Percentiles rank a stretch among this genome's conserved stretches.
These are phyloP conservation scores for Platerodrilus igneus DNA, from an alignment of 2,888 invertebrate species.

Conservation along the genomic window DNA sequence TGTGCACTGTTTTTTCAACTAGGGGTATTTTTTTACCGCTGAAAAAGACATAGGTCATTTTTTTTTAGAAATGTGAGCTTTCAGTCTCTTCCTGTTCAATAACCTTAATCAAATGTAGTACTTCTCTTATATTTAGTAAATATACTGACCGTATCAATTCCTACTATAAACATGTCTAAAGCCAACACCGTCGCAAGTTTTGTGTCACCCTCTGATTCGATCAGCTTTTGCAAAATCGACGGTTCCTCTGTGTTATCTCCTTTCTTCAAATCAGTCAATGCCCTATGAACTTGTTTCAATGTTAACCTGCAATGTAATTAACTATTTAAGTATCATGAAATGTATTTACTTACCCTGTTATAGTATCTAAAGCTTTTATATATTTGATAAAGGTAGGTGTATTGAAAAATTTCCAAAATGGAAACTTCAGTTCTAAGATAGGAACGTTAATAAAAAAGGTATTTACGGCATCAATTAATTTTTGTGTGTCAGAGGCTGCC, in stretches of 20 bases:
- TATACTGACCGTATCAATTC: slow-evolving; percentile 66
- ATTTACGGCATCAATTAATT: slow-evolving; percentile 61
- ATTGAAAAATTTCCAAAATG: slow-evolving; percentile 63
- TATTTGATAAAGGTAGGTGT: slow-evolving; percentile 61
- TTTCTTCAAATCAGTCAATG: slow-evolving; percentile 48
- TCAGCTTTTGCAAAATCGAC: slow-evolving; percentile 61
- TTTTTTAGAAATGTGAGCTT: too few species aligned
- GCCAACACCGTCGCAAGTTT: slow-evolving; percentile 66
- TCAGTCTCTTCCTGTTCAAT: too few species aligned
- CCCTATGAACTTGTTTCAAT: slow-evolving; percentile 57
- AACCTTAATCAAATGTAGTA: too few species aligned
- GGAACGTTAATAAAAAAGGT: slow-evolving; percentile 64
- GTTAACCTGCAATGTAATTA: slow-evolving; percentile 62
- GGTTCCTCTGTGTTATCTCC: slow-evolving; percentile 46
- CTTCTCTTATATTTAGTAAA: too few species aligned
- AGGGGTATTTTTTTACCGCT: too few species aligned
- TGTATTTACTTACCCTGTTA: slow-evolving; percentile 57
- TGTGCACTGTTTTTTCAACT: too few species aligned
- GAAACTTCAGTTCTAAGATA: slow-evolving; percentile 59
- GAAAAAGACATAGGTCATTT: too few species aligned
- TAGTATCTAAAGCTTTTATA: slow-evolving; percentile 62
- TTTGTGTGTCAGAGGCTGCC: slow-evolving; percentile 55
- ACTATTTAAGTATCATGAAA: too few species aligned
- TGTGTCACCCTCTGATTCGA: slow-evolving; percentile 56
- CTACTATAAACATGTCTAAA: slow-evolving; percentile 71